Conservation (phyloP, 2,113 vertebrate genomes). For the Chloebia gouldiae region DNA sequence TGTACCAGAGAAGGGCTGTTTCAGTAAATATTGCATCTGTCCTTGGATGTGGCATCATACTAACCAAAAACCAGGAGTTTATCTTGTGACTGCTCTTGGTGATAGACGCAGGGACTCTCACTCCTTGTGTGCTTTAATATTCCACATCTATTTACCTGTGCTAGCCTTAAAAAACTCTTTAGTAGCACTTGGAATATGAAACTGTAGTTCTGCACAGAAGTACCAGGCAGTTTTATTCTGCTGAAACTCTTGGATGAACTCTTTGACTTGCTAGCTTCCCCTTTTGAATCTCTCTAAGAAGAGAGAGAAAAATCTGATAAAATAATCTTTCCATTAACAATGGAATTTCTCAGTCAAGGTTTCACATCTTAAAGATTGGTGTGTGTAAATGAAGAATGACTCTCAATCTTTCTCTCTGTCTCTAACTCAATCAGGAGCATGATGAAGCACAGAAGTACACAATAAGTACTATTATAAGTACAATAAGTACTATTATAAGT, state of each 20-base stretch:
- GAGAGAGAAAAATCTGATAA: not conserved
- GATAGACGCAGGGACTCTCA: not conserved
- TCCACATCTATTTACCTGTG: not conserved
- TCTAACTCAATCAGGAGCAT: slow-evolving; percentile 65
- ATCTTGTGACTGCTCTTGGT: not conserved
- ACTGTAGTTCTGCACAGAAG: not conserved
- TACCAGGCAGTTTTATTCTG: not conserved
- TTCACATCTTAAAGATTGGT: not conserved
- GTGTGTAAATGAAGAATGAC: not conserved
- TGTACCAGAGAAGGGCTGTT: not conserved
- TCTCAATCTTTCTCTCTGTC: not conserved
- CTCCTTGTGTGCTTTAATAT: not conserved
- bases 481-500: slow-evolving; percentile 32
- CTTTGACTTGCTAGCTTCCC: not conserved
- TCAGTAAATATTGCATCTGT: not conserved
- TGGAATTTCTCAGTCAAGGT: not conserved
- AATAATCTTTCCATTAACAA: not conserved
- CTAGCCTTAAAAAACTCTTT: not conserved
- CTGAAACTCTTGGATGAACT: not conserved
- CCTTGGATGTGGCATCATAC: not conserved
- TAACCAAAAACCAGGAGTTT: not conserved
- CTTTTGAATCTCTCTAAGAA: not conserved
- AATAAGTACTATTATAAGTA: slow-evolving; percentile 32
- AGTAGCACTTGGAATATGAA: not conserved
- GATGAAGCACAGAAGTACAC: slow-evolving; percentile 49